Base-by-base conservation (phyloP, 2,797 vertebrate species). In the Benthosema pterotum region DNA sequence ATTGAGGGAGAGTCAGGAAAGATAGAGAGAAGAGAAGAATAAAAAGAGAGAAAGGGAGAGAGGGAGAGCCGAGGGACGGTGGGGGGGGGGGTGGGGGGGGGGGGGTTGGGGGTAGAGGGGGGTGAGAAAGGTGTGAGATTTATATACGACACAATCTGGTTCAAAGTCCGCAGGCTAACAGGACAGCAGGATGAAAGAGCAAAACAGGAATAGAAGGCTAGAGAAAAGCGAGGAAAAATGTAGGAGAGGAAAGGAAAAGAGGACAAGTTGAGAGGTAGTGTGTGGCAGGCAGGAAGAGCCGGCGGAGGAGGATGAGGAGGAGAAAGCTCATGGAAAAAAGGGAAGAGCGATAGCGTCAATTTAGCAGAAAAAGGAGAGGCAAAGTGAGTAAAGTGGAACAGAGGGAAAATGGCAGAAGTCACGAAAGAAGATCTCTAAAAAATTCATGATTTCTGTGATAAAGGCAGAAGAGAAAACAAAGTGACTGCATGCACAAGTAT, bases 101-200 rank as follows among this genome's bases (percentile, higher is more conserved):
- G 28, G 5, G 22, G 5, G 22, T 3, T 25, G 8, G 28, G 28
- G 53, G n/a, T n/a, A n/a, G 53, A 38, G 32, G 53, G 4, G 17
- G 6, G 59, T 1, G 55, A 75, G 68, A 72, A n/a, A 17, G 14
- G 71, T 57, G 76, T 63, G 57, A 82, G 64, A 76, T 81, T 77
- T 68, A 76, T 68, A 76, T 68, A 66, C 25, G 17, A 70, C 64
- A 75, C 74, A 78, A 79, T 75, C 38, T 49, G 60, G 63, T 69
- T 72, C 72, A 76, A 69, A 78, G 62, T 64, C 77, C 69, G 57
- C 62, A 28, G 69, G 71, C 78, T 58, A 71, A 65, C 55, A 73
- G 63, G 32, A 14, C 11, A 46, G 49, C 63, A 65, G 53, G 32
- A 42, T 14, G 13, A 42, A 9, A 67, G 57, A 47, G 32, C 32